phyloP scores from a whole-genome alignment of 2,888 invertebrate species.

The Patella caerulea region DNA sequence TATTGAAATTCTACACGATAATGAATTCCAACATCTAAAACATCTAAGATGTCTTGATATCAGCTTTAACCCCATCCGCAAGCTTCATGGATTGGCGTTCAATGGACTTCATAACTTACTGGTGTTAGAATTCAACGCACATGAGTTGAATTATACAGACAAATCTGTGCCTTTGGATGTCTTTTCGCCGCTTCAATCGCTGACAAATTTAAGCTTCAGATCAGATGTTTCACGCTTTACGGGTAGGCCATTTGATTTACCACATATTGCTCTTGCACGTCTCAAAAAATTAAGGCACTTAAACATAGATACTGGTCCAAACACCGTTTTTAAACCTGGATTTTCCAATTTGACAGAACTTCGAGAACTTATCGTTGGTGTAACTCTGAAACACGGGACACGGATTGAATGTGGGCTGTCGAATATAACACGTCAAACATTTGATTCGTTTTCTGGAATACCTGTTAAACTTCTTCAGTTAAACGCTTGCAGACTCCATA shows the following conservation, averaged over 20 bases:
- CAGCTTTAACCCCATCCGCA: neutral
- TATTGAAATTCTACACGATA: neutral
- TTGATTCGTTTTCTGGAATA: neutral
- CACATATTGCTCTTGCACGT: neutral
- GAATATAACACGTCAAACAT: neutral
- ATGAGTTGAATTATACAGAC: neutral
- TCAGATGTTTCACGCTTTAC: neutral
- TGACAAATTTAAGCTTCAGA: neutral
- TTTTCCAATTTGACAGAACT: constrained; percentile 1
- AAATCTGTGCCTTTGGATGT: neutral
- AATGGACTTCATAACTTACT: neutral
- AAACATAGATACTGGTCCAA: neutral
- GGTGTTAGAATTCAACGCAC: neutral
- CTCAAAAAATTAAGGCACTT: neutral
- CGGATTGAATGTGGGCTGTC: neutral
- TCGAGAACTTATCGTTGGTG: neutral
- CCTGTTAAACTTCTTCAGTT: neutral
- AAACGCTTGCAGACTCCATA: neutral
- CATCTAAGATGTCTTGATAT: neutral
- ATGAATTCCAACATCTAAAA: neutral
- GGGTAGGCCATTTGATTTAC: neutral
- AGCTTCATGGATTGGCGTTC: neutral
- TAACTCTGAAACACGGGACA: neutral
- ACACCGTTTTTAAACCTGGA: neutral
- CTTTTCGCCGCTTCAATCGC: neutral